Evolutionary conservation across 1,140 invertebrate species (phyloP).

Genomic region (Ericerus pela): DNA sequence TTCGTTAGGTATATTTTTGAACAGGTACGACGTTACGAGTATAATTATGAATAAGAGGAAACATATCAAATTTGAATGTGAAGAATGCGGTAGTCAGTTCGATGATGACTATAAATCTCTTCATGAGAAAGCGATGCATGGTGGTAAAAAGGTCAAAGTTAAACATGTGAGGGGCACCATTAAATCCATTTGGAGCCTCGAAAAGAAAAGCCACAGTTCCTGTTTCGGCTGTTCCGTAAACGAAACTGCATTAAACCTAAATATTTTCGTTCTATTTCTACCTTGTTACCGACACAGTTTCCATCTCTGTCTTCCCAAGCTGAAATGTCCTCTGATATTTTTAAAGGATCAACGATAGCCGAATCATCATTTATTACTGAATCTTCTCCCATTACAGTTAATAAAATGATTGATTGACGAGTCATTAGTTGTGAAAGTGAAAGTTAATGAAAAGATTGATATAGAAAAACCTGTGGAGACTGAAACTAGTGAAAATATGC

Average conservation of each 20-base stretch:
- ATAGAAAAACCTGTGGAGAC: neutral
- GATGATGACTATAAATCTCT: too few relatives aligned
- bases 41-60: slow-evolving; percentile 7
- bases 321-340: slow-evolving; percentile 1
- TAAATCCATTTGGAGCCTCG: slow-evolving; percentile 5
- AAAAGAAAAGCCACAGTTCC: neutral
- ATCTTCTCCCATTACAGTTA: neutral
- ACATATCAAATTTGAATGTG: slow-evolving; percentile 1
- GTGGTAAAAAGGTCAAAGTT: slow-evolving; percentile 2
- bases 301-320: too few relatives aligned
- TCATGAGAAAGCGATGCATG: slow-evolving; percentile 1
- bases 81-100: neutral
- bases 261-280: neutral
- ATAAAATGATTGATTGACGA: slow-evolving; percentile 4
- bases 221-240: too few relatives aligned
- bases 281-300: neutral
- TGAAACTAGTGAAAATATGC: slow-evolving; percentile 8
- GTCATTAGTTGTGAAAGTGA: slow-evolving; percentile 3
- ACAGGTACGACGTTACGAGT: slow-evolving; percentile 6
- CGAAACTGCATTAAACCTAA: too few relatives aligned
- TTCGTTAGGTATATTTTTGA: slow-evolving; percentile 6
- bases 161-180: neutral
- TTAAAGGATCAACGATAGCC: neutral
- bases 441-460: slow-evolving; percentile 2
- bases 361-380: slow-evolving; percentile 8